phyloP scores from a whole-genome alignment of 2,113 vertebrate genomes.

The Empidonax traillii region DNA sequence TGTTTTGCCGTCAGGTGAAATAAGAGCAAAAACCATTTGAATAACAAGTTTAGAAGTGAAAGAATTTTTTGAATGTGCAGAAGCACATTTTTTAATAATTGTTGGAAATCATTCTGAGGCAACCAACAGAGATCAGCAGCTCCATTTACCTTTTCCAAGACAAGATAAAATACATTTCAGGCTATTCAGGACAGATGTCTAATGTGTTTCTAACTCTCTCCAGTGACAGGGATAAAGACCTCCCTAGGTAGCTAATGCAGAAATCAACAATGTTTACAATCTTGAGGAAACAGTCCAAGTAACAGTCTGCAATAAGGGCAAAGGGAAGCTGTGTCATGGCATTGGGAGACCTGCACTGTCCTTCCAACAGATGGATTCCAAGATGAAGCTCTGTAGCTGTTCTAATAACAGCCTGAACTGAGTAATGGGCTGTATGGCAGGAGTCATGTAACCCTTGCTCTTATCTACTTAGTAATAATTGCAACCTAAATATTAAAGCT shows the following conservation, averaged over 20 bases:
- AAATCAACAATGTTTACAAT: background rate
- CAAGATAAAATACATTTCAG: background rate
- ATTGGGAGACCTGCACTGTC: background rate
- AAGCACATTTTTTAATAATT: background rate
- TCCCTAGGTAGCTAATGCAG: background rate
- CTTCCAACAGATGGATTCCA: background rate
- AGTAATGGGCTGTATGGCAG: background rate
- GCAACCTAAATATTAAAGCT: constrained; percentile 26
- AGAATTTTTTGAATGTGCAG: background rate
- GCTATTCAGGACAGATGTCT: background rate
- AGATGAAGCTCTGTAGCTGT: background rate
- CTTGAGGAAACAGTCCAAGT: background rate
- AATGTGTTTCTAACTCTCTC: background rate
- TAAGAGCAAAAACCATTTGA: background rate
- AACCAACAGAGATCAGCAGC: background rate
- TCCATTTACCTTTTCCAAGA: background rate
- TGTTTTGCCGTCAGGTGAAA: background rate
- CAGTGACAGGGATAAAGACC: background rate
- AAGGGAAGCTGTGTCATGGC: fast-evolving
- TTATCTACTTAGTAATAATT: constrained; percentile 42
- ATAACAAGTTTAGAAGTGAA: background rate
- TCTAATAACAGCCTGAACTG: background rate
- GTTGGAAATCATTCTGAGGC: background rate
- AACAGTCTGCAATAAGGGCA: background rate
- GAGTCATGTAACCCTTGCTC: constrained; percentile 30